Conservation (phyloP, 1,140 invertebrate genomes). For the Neuroterus valhalla region DNA sequence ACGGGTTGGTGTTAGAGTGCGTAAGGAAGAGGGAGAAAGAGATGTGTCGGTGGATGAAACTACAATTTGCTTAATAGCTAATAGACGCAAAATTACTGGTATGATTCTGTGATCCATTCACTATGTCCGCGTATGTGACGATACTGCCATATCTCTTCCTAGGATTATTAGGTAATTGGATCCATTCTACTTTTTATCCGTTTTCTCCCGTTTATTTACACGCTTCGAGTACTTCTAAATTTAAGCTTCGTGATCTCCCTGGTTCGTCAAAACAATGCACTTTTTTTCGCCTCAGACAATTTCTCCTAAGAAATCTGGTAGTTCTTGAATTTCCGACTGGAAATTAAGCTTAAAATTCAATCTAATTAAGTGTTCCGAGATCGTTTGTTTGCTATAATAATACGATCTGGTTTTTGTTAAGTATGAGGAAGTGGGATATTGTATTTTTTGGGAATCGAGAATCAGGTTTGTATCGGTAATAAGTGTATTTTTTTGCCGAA, state of each 20-base stretch:
- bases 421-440: too few relatives aligned
- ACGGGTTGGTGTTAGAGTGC: conserved; percentile 34
- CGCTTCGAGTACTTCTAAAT: conserved; percentile 16
- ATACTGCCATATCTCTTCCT: conserved; percentile 67
- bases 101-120: conserved; percentile 68
- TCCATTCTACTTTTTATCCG: conserved; percentile 33
- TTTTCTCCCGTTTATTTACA: conserved; percentile 8
- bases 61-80: conserved; percentile 69
- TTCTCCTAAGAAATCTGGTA: background rate
- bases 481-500: background rate
- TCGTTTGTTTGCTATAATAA: too few relatives aligned
- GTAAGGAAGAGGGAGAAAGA: conserved; percentile 48
- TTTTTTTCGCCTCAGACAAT: background rate
- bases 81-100: conserved; percentile 68
- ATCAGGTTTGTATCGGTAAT: background rate
- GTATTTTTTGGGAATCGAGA: background rate
- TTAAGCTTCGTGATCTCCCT: conserved; percentile 23
- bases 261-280: conserved; percentile 17
- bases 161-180: conserved; percentile 68
- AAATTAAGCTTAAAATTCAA: too few relatives aligned
- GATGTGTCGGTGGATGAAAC: conserved; percentile 68
- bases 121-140: conserved; percentile 65
- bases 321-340: too few relatives aligned
- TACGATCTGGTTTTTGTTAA: too few relatives aligned
- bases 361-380: too few relatives aligned